Percentiles rank a stretch among this genome's conserved stretches.
Conservation (phyloP, 2,113 vertebrate genomes). For the Poeciliopsis occidentalis region DNA sequence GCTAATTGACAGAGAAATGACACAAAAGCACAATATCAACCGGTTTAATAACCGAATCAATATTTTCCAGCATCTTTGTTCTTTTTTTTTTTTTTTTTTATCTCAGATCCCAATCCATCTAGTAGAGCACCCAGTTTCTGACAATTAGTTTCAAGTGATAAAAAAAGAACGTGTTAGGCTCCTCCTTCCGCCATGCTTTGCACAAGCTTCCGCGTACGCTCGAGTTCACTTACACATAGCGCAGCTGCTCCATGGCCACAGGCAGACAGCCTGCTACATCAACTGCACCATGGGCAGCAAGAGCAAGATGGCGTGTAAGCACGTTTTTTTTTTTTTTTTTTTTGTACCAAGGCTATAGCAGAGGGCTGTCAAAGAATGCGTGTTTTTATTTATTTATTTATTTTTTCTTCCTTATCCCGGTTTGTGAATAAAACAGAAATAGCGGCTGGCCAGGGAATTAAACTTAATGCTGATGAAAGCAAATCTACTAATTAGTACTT, state of each 20-base stretch:
- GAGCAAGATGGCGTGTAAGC: constrained; percentile 72
- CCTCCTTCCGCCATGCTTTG: constrained; percentile 61
- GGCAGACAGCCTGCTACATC: constrained; percentile 77
- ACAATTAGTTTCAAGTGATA: constrained; percentile 73
- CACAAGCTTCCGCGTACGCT: constrained; percentile 70
- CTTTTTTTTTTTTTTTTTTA: constrained; percentile 16
- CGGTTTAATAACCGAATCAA: not conserved
- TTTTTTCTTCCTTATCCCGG: constrained; percentile 16
- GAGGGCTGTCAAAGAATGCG: constrained; percentile 40
- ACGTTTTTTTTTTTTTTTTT: constrained; percentile 43
- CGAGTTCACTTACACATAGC: constrained; percentile 74
- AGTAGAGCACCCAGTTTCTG: constrained; percentile 62
- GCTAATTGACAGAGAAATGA: too few relatives aligned
- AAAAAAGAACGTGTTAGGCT: constrained; percentile 64
- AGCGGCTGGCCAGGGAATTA: constrained; percentile 64
- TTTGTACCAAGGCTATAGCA: constrained; percentile 48
- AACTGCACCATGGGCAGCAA: constrained; percentile 70
- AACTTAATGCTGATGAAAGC: constrained; percentile 61
- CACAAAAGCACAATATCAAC: too few relatives aligned
- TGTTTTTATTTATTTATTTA: constrained; percentile 38
- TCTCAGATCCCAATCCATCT: constrained; percentile 54
- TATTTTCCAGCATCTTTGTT: not conserved
- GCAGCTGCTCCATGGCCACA: constrained; percentile 78
- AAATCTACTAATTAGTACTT: constrained; percentile 73
- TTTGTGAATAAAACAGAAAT: constrained; percentile 67